phyloP scores from a whole-genome alignment of 2,888 invertebrate genomes.

The Morpho helenor region DNA sequence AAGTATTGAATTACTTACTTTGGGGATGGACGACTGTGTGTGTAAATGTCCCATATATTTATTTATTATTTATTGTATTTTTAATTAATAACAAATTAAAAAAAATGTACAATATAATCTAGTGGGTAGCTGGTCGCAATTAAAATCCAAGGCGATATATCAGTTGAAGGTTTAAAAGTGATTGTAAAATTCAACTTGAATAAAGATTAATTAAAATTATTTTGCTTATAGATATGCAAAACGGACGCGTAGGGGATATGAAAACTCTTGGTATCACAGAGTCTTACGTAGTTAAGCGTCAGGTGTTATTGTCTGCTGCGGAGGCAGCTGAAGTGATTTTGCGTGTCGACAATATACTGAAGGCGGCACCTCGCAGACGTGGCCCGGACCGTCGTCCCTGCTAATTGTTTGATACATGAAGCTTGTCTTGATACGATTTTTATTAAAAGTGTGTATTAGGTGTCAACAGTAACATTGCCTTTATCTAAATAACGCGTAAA shows the following conservation, averaged over 20 bases:
- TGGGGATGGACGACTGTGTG: no score
- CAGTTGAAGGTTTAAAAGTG: no score
- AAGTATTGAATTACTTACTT: no score
- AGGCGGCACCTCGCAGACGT: constrained; percentile 92
- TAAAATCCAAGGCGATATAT: no score
- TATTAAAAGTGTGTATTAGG: constrained; percentile 5
- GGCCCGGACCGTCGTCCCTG: constrained; percentile 92
- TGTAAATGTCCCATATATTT: no score
- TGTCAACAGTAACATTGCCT: not conserved
- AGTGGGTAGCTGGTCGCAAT: no score
- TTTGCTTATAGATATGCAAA: constrained; percentile 87
- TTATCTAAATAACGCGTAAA: no score
- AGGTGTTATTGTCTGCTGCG: constrained; percentile 94
- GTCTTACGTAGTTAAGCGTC: constrained; percentile 97
- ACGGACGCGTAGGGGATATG: constrained; percentile 94
- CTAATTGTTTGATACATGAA: constrained; percentile 53
- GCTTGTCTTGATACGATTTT: not conserved
- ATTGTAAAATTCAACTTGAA: no score
- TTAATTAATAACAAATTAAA: no score
- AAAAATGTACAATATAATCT: no score
- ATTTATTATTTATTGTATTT: no score
- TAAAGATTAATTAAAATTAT: no score
- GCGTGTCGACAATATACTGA: constrained; percentile 98
- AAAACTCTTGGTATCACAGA: constrained; percentile 95
- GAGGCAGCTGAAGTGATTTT: constrained; percentile 99